Base-by-base conservation (phyloP, 1,140 invertebrate genomes). In the Drosophila parvula region DNA sequence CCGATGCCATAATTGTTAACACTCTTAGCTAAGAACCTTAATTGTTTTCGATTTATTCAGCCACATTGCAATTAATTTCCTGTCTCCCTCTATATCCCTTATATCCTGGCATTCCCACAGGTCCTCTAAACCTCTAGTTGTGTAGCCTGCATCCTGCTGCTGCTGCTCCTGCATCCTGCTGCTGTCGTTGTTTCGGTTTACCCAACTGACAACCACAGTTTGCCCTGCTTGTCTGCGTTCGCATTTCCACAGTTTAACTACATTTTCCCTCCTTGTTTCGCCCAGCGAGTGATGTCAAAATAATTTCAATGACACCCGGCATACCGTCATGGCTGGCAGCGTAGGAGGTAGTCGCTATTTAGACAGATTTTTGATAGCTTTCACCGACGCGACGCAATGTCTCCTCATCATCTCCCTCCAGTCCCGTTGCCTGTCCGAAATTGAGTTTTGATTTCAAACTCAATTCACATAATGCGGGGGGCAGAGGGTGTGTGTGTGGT, bases 371-470 rank as follows among this genome's bases (percentile, higher is more conserved):
- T 74, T 83, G 83, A 83, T 83, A 60, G 79, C 83, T 40, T 40
- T 60, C 22, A 50, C 53, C 50, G 6, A 44, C 41, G 41, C 16
- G 41, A 18, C 22, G 22, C 22, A 30, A 45, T n/a, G 50, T 27
- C 45, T 16, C 43, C 47, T 27, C 11, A n/a, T 56, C 27, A 32
- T 22, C 16, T 16, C 36, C 48, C 34, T 16, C 16, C n/a, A n/a
- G n/a, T n/a, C n/a, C n/a, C 36, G 55, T 6, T 36, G 58, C 53
- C 59, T 60, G 75, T 56, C 73, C 60, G 34, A 88, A 86, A 86
- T 86, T 83, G 79, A 86, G 83, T 86, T 86, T 86, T 86, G 79
- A 86, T 86, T 88, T 71, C 76, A 86, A 83, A 88, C 79, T 74
- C 83, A 88, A 86, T 86, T 86, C 74, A 68, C 76, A 68, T 86